Conservation (phyloP, 2,888 invertebrate species). For the Brachyptera risi region DNA sequence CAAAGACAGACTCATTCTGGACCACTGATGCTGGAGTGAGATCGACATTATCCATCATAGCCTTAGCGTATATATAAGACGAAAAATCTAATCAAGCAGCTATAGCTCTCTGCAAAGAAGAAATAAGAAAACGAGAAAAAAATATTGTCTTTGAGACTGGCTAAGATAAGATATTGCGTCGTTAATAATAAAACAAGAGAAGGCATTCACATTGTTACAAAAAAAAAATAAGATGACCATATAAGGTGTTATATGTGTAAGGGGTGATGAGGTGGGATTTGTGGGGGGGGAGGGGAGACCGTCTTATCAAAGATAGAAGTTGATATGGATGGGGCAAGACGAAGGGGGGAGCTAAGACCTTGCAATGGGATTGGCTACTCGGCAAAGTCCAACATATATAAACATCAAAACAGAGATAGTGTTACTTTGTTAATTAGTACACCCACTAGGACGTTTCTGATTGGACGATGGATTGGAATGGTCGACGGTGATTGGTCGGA, state of each 20-base stretch:
- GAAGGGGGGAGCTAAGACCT: slow-evolving; percentile 17
- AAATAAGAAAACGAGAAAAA: no score
- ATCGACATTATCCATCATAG: neutral
- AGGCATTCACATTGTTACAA: no score
- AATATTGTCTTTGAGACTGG: slow-evolving; percentile 8
- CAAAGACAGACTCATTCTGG: neutral
- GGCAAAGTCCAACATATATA: neutral
- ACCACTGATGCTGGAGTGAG: slow-evolving; percentile 2
- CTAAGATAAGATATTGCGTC: no score
- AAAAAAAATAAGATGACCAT: no score
- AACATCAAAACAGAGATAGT: neutral
- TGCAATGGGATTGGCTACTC: slow-evolving; percentile 18
- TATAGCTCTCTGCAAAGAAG: neutral
- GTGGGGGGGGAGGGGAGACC: slow-evolving; percentile 1
- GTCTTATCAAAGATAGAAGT: slow-evolving; percentile 27
- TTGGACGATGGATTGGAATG: slow-evolving; percentile 2
- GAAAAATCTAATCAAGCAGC: slow-evolving; percentile 13
- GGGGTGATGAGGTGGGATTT: no score
- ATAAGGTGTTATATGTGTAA: no score
- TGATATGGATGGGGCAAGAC: slow-evolving; percentile 20
- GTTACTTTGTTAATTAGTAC: slow-evolving; percentile 10
- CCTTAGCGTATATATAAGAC: no score
- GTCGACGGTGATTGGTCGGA: no score
- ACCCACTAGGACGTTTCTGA: neutral
- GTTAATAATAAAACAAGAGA: no score